phyloP scores from a whole-genome alignment of 2,888 invertebrate species.

The Leucophenga maculata region DNA sequence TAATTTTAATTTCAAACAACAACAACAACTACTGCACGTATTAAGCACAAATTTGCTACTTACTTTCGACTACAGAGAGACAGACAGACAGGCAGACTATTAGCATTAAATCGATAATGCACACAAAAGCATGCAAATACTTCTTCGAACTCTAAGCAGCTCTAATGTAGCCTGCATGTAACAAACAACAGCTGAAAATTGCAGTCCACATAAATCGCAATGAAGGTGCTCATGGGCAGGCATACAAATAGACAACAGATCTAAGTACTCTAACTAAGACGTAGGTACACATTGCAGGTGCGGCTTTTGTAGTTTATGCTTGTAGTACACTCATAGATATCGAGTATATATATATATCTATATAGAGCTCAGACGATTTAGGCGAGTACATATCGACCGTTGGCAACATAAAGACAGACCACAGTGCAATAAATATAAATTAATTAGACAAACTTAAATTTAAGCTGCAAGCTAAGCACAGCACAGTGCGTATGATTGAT shows the following conservation, averaged over 20 bases:
- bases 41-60: not conserved
- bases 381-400: too few relatives aligned
- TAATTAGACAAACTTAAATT: constrained; percentile 49
- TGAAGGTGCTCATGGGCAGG: too few relatives aligned
- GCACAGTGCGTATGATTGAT: constrained; percentile 23
- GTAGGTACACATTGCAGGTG: constrained; percentile 38
- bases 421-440: constrained; percentile 50
- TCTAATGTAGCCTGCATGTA: too few relatives aligned
- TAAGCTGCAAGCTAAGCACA: constrained; percentile 22
- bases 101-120: not conserved
- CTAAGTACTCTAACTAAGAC: constrained; percentile 33
- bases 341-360: too few relatives aligned
- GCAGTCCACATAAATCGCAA: constrained; percentile 52
- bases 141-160: too few relatives aligned
- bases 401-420: not conserved
- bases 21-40: constrained; percentile 3
- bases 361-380: too few relatives aligned
- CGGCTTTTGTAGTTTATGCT: not conserved
- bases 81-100: too few relatives aligned
- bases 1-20: not conserved
- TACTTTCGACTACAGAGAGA: too few relatives aligned
- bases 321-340: too few relatives aligned
- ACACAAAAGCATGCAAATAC: too few relatives aligned
- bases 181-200: constrained; percentile 44
- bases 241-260: not conserved